These are phyloP conservation scores for Melanchra persicariae DNA, from an alignment of 2,888 invertebrate species.

Conservation along the genomic window DNA sequence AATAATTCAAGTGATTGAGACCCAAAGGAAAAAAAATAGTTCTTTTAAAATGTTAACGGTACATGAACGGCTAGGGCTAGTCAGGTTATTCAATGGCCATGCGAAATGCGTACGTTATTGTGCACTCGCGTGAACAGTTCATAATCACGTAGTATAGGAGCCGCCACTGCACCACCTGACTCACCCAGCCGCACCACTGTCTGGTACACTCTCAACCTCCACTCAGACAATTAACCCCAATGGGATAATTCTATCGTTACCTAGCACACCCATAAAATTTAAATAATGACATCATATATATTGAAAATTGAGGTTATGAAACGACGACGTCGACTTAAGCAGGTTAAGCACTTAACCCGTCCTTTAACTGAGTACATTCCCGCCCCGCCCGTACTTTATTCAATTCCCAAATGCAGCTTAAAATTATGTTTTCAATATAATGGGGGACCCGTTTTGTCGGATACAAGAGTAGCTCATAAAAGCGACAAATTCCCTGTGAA, in stretches of 20 bases:
- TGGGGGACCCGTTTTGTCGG: not conserved
- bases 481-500: slow-evolving; percentile 22
- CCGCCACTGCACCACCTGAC: slow-evolving; percentile 49
- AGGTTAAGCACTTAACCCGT: slow-evolving; percentile 52
- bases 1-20: not conserved
- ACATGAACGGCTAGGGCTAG: slow-evolving; percentile 13
- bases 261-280: slow-evolving; percentile 57
- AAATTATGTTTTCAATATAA: slow-evolving; percentile 33
- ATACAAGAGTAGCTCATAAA: slow-evolving; percentile 11
- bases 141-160: slow-evolving; percentile 55
- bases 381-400: slow-evolving; percentile 20
- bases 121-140: slow-evolving; percentile 73
- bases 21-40: not conserved
- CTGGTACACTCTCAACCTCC: slow-evolving; percentile 40
- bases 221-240: slow-evolving; percentile 51
- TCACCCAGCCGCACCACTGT: slow-evolving; percentile 28
- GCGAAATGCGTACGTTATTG: slow-evolving; percentile 64
- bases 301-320: slow-evolving; percentile 52
- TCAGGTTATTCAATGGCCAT: slow-evolving; percentile 39
- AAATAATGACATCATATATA: slow-evolving; percentile 60
- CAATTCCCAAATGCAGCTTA: slow-evolving; percentile 40
- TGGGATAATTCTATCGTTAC: slow-evolving; percentile 55
- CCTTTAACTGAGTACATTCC: slow-evolving; percentile 32
- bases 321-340: slow-evolving; percentile 40
- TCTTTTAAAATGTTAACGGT: slow-evolving; percentile 22